Percentiles rank a stretch among this genome's conserved stretches.
Evolutionary conservation across 1,140 invertebrate species (phyloP).

Genomic region (Zaprionus taronus): DNA sequence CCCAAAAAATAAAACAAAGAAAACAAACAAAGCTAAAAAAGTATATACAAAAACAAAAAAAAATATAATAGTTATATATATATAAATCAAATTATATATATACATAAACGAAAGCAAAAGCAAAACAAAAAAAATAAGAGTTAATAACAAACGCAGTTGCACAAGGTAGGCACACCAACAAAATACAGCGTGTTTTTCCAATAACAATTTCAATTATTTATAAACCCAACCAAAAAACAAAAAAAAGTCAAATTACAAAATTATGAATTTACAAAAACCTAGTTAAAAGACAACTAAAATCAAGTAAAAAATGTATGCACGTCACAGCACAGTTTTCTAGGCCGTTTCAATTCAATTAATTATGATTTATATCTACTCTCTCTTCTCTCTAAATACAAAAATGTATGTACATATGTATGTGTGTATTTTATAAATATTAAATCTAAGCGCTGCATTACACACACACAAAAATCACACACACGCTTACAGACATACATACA

Average conservation of each 20-base stretch:
- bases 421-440: constrained; percentile 68
- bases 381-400: constrained; percentile 44
- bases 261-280: constrained; percentile 20
- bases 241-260: constrained; percentile 31
- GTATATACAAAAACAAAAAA: constrained; percentile 55
- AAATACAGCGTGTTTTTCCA: constrained; percentile 76
- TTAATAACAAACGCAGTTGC: constrained; percentile 83
- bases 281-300: constrained; percentile 41
- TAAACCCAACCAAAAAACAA: constrained; percentile 48
- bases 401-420: constrained; percentile 36
- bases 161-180: constrained; percentile 84
- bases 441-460: constrained; percentile 49
- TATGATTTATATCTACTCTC: constrained; percentile 67
- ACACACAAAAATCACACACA: constrained; percentile 15
- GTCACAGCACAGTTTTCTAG: constrained; percentile 80
- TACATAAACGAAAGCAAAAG: constrained; percentile 49
- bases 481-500: constrained; percentile 1
- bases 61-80: constrained; percentile 66
- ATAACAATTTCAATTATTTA: constrained; percentile 78
- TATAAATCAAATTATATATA: constrained; percentile 72
- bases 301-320: constrained; percentile 74
- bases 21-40: constrained; percentile 53
- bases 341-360: constrained; percentile 72
- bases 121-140: constrained; percentile 72
- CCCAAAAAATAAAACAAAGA: constrained; percentile 67